Conservation (phyloP, 2,888 invertebrate genomes). For the Epirrhoe alternata region DNA sequence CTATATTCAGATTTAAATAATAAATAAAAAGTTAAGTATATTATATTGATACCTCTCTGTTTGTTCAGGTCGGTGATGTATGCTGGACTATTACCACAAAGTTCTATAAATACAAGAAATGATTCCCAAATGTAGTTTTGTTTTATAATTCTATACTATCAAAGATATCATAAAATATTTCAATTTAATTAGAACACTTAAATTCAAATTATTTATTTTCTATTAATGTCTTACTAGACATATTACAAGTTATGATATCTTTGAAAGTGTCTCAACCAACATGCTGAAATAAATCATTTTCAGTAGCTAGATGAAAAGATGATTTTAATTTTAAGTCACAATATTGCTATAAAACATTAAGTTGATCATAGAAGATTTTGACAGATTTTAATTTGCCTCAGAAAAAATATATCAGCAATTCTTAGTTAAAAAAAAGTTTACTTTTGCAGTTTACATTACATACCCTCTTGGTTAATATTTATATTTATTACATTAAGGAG, state of each 20-base stretch:
- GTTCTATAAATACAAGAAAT: conserved; percentile 87
- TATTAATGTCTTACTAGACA: neutral
- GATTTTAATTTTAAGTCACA: neutral
- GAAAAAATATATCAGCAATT: neutral
- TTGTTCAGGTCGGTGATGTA: conserved; percentile 85
- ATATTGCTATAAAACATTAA: neutral
- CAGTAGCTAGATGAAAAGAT: neutral
- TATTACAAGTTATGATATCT: conserved; percentile 49
- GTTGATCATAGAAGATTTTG: neutral
- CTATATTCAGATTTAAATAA: conserved; percentile 52
- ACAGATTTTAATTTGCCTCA: neutral
- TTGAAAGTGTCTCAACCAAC: conserved; percentile 47
- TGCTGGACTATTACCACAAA: conserved; percentile 86
- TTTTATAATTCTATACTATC: conserved; percentile 64
- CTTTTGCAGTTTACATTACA: too few species aligned
- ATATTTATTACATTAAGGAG: neutral
- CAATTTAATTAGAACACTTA: neutral
- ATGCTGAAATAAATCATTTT: conserved; percentile 14
- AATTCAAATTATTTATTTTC: neutral
- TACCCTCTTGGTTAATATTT: too few species aligned
- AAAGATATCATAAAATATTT: conserved; percentile 58
- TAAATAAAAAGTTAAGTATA: conserved; percentile 76
- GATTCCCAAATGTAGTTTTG: conserved; percentile 84
- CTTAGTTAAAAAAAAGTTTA: too few species aligned
- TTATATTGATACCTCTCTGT: conserved; percentile 84